Evolutionary conservation across 2,113 vertebrate species (phyloP).

Genomic region (Corythaixoides concolor): DNA sequence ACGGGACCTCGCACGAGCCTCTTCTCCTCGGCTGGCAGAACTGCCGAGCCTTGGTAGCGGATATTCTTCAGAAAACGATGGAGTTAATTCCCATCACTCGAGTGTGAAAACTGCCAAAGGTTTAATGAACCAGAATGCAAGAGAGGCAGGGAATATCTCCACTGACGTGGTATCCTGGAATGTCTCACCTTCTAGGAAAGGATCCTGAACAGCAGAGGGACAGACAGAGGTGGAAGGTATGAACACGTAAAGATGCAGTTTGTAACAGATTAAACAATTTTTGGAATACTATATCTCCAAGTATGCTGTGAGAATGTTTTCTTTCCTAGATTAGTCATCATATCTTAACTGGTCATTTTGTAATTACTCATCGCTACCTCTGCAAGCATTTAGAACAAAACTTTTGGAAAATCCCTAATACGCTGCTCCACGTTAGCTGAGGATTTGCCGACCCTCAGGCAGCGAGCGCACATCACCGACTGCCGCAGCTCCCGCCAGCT

Average conservation of each 20-base stretch:
- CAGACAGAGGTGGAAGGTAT: background rate
- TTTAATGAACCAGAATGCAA: background rate
- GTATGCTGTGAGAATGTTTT: background rate
- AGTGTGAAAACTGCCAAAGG: background rate
- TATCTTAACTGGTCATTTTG: background rate
- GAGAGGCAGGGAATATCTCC: background rate
- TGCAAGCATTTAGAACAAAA: background rate
- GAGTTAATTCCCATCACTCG: background rate
- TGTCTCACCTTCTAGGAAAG: background rate
- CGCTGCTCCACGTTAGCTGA: slow-evolving; percentile 36
- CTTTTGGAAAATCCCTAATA: slow-evolving; percentile 44
- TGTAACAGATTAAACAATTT: background rate
- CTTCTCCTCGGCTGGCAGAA: background rate
- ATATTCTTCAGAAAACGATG: background rate
- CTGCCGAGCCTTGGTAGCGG: too few relatives aligned
- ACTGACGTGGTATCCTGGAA: background rate
- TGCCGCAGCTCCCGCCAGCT: background rate
- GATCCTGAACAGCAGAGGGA: background rate
- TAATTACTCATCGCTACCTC: background rate
- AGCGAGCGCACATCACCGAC: background rate
- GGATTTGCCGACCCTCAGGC: slow-evolving; percentile 39
- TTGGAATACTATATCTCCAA: background rate
- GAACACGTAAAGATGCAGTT: background rate
- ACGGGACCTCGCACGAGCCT: background rate
- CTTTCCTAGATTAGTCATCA: slow-evolving; percentile 14